Evolutionary conservation across 2,888 invertebrate genomes (phyloP).

Genomic region (Protonemura montana): DNA sequence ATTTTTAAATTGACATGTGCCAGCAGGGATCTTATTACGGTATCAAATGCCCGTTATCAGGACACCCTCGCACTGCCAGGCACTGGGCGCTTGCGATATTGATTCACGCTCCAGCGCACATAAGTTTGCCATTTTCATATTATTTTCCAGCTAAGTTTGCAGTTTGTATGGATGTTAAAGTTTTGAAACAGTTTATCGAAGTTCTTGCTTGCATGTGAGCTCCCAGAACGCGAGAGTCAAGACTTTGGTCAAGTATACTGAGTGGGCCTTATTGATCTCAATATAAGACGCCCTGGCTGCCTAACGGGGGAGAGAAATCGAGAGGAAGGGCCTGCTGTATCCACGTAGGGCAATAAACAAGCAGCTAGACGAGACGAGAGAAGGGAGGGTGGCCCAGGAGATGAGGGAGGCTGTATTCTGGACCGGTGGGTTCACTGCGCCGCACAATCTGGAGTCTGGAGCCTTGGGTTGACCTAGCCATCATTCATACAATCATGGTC

Average conservation of each 20-base stretch:
- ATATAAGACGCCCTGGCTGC: neutral
- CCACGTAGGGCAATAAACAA: constrained; percentile 29
- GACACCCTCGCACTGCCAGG: neutral
- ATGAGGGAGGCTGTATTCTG: constrained; percentile 14
- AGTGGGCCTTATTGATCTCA: constrained; percentile 17
- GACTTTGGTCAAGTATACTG: constrained; percentile 17
- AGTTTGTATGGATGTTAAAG: constrained; percentile 8
- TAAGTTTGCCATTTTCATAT: constrained; percentile 12
- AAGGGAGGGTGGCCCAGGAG: neutral
- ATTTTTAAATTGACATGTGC: neutral
- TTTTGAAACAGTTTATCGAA: constrained; percentile 13
- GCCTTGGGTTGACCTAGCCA: constrained; percentile 1
- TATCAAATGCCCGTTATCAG: neutral
- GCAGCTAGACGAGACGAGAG: neutral
- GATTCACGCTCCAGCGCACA: neutral
- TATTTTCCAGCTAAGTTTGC: neutral
- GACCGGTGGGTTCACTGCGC: neutral
- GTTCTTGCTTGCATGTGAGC: neutral
- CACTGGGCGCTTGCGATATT: neutral
- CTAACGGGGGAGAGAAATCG: neutral
- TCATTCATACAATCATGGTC: constrained; percentile 12
- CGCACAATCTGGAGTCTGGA: neutral
- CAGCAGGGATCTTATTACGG: neutral
- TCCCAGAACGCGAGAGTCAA: neutral
- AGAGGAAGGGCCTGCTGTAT: neutral